Base-by-base conservation (phyloP, 2,113 vertebrate species). In the Chaenocephalus aceratus region DNA sequence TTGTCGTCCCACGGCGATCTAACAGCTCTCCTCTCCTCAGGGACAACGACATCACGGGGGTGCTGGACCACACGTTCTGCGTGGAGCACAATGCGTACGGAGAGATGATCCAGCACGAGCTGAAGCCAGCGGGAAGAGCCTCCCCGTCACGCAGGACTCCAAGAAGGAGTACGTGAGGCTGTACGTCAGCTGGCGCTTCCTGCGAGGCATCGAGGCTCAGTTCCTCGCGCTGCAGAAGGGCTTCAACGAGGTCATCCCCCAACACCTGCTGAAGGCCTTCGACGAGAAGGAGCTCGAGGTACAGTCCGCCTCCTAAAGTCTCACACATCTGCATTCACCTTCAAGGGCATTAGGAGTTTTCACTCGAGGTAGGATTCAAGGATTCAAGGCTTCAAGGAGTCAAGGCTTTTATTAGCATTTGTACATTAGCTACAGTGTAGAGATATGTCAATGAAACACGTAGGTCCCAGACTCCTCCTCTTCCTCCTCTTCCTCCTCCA, bases 211-310 rank as follows among this genome's bases (percentile, higher is more conserved):
- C 10, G 98, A 99, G 91, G 98, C 98, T 14, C 98, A 99, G 88
- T 99, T 99, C 92, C 94, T 99, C 92, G 98, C 98, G 12, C 95
- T 99, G 71, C 98, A 99, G 94, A 99, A 99, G 82, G 98, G 98
- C 83, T 99, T 99, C 94, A 98, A 99, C 70, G 98, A 99, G 94
- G 98, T 99, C 91, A 99, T 99, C 91, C 98, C 98, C 15, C 98
- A 99, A 79, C 97, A 99, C 92, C 96, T 99, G 90, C 94, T 99
- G 86, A 99, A 99, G 93, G 96, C 98, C 36, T 99, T 99, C 70
- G 98, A 99, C 79, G 98, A 99, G 94, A 99, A 99, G 86, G 98
- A 99, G 91, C 91, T 99, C 9, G 98, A 99, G 97, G 98, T 99
- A 0, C 23, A 23, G 11, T 63, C 61, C 30, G 3, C 9, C 46